Percentiles rank a stretch among this genome's conserved stretches.
Conservation (phyloP, 2,888 invertebrate genomes). For the Mechanitis mazaeus region DNA sequence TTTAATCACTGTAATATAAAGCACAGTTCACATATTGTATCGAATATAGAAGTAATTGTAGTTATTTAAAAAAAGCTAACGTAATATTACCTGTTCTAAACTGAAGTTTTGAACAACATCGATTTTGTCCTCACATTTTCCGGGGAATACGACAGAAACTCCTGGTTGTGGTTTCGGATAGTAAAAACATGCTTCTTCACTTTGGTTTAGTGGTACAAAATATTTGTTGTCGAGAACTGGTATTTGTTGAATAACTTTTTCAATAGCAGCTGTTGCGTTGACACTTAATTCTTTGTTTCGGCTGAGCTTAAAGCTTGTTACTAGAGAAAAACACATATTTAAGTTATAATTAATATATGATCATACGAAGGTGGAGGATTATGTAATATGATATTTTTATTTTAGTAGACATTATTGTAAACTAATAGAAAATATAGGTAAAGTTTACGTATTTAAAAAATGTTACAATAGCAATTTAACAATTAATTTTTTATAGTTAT, state of each 20-base stretch:
- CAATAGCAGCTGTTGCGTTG: slow-evolving; percentile 21
- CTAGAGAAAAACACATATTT: slow-evolving; percentile 24
- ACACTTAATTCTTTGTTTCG: slow-evolving; percentile 36
- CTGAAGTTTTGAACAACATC: slow-evolving; percentile 33
- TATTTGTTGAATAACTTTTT: slow-evolving; percentile 39
- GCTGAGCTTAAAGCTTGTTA: slow-evolving; percentile 50
- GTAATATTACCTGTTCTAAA: slow-evolving; percentile 22
- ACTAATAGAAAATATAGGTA: too few species aligned
- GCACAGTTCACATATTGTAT: too few species aligned
- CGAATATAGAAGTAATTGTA: too few species aligned
- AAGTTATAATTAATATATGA: background rate
- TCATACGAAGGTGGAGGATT: too few species aligned
- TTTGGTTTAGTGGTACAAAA: slow-evolving; percentile 43
- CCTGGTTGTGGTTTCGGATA: slow-evolving; percentile 44
- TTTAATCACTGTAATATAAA: too few species aligned
- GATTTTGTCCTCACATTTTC: slow-evolving; percentile 33
- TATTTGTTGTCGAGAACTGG: slow-evolving; percentile 44
- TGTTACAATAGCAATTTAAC: too few species aligned
- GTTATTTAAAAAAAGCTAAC: background rate
- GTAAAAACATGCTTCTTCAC: slow-evolving; percentile 53
- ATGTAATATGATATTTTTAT: too few species aligned
- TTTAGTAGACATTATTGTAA: too few species aligned
- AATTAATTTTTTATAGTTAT: too few species aligned
- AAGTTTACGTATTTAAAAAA: too few species aligned
- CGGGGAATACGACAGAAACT: slow-evolving; percentile 36